Percentiles rank a stretch among this genome's conserved stretches.
Conservation (phyloP, 2,888 invertebrate species). For the Limnephilus auricula region DNA sequence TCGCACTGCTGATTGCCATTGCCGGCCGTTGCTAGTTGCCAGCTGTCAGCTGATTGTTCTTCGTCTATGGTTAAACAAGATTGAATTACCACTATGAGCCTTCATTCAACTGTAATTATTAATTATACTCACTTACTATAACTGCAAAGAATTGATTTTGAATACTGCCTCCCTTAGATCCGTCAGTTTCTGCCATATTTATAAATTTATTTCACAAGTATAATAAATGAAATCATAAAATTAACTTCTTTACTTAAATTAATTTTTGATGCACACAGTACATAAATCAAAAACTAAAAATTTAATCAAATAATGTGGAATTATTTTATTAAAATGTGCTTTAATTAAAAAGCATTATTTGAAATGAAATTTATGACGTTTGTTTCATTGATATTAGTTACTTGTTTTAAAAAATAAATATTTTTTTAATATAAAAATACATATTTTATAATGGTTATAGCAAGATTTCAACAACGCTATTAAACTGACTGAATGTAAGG, state of each 20-base stretch:
- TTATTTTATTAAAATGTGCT: no score
- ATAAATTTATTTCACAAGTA: not conserved
- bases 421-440: not conserved
- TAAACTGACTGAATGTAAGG: not conserved
- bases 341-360: not conserved
- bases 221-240: not conserved
- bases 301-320: not conserved
- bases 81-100: no score
- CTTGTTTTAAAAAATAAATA: no score
- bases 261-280: no score
- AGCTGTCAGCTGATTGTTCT: no score
- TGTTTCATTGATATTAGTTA: not conserved
- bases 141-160: constrained; percentile 6
- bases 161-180: not conserved
- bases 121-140: not conserved
- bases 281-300: not conserved
- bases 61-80: no score
- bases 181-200: not conserved
- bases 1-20: no score
- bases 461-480: not conserved
- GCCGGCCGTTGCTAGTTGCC: no score
- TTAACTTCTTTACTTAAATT: not conserved
- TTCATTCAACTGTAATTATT: no score
- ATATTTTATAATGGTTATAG: not conserved
- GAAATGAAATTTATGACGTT: not conserved